These are phyloP conservation scores for Turdus rufiventris DNA, from an alignment of 2,113 vertebrate genomes.

Conservation along the genomic window DNA sequence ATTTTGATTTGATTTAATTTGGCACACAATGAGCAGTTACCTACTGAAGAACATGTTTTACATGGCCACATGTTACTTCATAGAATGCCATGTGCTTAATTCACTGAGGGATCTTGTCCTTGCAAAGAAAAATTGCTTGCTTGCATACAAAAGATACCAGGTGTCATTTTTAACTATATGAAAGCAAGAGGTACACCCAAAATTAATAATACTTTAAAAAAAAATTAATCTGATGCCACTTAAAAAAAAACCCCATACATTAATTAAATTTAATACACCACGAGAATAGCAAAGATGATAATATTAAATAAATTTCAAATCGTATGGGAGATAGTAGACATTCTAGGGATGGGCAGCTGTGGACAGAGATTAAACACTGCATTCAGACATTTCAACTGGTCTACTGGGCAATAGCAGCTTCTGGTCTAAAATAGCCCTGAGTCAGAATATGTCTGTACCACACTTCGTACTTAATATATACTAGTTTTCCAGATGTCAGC, in stretches of 20 bases:
- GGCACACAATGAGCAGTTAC: neutral
- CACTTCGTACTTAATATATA: neutral
- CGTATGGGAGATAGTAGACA: neutral
- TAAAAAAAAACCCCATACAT: rapidly evolving
- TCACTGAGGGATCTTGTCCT: neutral
- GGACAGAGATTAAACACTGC: neutral
- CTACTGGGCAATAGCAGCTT: neutral
- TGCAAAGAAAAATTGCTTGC: neutral
- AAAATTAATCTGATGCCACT: neutral
- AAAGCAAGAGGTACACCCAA: neutral
- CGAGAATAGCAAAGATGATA: neutral
- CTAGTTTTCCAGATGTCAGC: neutral
- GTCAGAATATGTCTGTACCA: neutral
- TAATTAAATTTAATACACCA: neutral
- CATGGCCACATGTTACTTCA: neutral
- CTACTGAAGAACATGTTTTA: neutral
- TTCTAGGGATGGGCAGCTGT: neutral
- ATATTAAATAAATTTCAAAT: neutral
- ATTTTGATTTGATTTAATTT: neutral
- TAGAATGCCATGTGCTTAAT: neutral
- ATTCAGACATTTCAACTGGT: neutral
- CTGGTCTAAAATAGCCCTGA: neutral
- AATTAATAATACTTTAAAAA: neutral
- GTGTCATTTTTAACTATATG: neutral
- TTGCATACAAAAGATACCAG: neutral